Conservation (phyloP, 2,113 vertebrate species). For the Melanostigma gelatinosum region DNA sequence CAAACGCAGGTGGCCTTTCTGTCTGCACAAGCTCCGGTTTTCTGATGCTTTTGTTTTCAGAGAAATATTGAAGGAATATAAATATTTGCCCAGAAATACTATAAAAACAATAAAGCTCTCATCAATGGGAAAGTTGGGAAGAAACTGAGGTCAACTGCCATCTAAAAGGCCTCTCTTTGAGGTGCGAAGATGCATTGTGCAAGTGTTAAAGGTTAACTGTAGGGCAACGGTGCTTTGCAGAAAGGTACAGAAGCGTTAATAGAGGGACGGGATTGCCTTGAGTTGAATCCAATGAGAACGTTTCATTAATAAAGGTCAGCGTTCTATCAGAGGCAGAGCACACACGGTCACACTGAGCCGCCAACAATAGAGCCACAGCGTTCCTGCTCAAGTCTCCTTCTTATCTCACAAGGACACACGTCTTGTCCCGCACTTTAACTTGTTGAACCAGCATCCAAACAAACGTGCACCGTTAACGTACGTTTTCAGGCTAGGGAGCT, state of each 20-base stretch:
- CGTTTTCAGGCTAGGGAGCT: not conserved
- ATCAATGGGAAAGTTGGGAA: not conserved
- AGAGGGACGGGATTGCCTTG: not conserved
- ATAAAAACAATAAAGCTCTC: not conserved
- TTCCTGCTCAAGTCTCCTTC: not conserved
- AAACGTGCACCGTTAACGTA: not conserved
- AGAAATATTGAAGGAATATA: not conserved
- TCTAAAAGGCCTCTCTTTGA: not conserved
- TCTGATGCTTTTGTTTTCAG: too few relatives aligned
- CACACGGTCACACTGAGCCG: not conserved
- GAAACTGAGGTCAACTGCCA: not conserved
- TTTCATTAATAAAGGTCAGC: not conserved
- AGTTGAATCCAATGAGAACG: not conserved
- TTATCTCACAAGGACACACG: not conserved
- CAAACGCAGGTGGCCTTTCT: not conserved
- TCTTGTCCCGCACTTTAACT: not conserved
- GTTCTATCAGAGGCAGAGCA: not conserved
- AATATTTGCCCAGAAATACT: not conserved
- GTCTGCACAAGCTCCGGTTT: not conserved
- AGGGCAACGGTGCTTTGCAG: not conserved
- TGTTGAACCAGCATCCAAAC: not conserved
- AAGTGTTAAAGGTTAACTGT: not conserved
- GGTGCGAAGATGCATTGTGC: not conserved
- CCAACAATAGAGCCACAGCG: not conserved
- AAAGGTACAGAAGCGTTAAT: not conserved